Evolutionary conservation across 2,888 invertebrate genomes (phyloP).

Genomic region (Eulithis testata): DNA sequence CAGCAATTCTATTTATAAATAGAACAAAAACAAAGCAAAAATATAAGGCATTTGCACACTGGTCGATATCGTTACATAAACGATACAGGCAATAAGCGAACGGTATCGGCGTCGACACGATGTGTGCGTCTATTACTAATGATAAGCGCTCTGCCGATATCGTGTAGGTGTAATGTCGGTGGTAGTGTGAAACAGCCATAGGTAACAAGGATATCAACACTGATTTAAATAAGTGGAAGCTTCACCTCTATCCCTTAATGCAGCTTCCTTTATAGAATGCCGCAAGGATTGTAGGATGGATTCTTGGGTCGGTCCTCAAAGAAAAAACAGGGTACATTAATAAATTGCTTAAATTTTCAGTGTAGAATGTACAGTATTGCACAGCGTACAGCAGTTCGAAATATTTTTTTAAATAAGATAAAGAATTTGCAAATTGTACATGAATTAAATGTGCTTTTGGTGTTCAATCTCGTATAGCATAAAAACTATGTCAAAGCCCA

Average conservation of each 20-base stretch:
- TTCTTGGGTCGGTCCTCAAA: constrained; percentile 72
- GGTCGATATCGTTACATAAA: no score
- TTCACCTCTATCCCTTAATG: constrained; percentile 69
- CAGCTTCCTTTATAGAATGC: constrained; percentile 68
- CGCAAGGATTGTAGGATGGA: constrained; percentile 71
- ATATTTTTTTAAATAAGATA: constrained; percentile 4
- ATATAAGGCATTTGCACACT: no score
- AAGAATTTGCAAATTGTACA: constrained; percentile 5
- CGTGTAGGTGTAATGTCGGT: no score
- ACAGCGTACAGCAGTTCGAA: constrained; percentile 17
- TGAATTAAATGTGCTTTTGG: constrained; percentile 9
- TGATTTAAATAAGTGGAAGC: constrained; percentile 51
- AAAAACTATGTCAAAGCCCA: constrained; percentile 21
- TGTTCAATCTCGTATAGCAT: constrained; percentile 13
- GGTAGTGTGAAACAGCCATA: constrained; percentile 7
- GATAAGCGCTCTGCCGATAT: no score
- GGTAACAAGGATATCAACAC: constrained; percentile 42
- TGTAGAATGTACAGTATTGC: no score
- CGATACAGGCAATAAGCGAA: no score
- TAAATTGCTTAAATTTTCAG: constrained; percentile 39
- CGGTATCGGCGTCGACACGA: no score
- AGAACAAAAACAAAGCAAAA: neutral
- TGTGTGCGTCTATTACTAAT: no score
- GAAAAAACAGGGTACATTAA: constrained; percentile 58
- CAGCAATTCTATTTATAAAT: neutral